Evolutionary conservation across 2,888 invertebrate species (phyloP), one percentile per base, ranked within the genome.

Genomic region (Rhamnusium bicolor): DNA sequence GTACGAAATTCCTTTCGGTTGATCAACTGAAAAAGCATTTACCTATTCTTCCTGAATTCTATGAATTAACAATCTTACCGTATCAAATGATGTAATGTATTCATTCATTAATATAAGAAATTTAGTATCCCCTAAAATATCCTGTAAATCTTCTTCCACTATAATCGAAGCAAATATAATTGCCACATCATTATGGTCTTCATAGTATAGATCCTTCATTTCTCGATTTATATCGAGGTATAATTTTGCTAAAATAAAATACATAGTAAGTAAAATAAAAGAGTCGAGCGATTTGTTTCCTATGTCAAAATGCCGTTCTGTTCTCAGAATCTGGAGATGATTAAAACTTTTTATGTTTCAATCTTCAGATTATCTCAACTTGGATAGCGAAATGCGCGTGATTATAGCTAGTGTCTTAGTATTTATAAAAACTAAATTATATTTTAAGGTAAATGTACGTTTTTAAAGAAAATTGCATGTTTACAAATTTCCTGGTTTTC

Each of bases 161-260:
- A 86, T 82, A 58, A 98, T 92, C 0, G 97, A 95, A 0, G 98
- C 98, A 88, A 98, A 98, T 97, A 98, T 98, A 0, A 98, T 97
- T 1, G 97, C 95, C 0, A 97, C 97, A 81, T 94, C 93, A 68
- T 93, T 93, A 85, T 98, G 97, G 86, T 97, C 95, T 81, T 95
- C 95, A 69, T 83, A 86, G 86, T 98, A 98, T 2, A 97, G 90
- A 78, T 96, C 95, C 68, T 93, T 93, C 70, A 92, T 90, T 67
- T 82, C 92, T 88, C 93, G 91, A 75, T 91, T 92, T 74, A 92
- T 89, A 80, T 94, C 93, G 77, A 96, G 88, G 84, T 95, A 96
- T 70, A 94, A 91, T 85, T 95, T 93, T 56, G 95, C 96, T 95
- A 58, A 68, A 56, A 65, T 58, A 58, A 68, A 27, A 66, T 63